Percentiles rank a stretch among this genome's conserved stretches.
These are phyloP conservation scores for Xanthia icteritia DNA, from an alignment of 2,888 invertebrate species.

Conservation along the genomic window DNA sequence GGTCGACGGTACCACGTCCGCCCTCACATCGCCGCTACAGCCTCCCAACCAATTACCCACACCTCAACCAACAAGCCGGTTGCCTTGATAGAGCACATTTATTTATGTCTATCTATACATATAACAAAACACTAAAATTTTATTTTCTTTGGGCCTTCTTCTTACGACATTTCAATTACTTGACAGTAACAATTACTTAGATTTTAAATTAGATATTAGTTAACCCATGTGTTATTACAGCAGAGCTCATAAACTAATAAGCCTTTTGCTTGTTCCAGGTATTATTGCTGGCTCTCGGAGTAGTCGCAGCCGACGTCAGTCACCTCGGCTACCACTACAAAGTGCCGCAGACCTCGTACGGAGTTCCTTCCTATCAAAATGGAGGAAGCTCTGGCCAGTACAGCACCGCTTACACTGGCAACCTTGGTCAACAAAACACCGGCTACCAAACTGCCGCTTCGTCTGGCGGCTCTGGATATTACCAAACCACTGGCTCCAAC, in stretches of 20 bases:
- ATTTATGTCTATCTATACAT: background rate
- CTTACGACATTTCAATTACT: background rate
- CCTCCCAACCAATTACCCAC: slow-evolving; percentile 21
- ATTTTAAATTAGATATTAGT: background rate
- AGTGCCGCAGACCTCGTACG: slow-evolving; percentile 84
- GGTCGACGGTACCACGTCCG: slow-evolving; percentile 41
- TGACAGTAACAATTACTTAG: background rate
- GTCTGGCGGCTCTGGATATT: slow-evolving; percentile 36
- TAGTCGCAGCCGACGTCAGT: slow-evolving; percentile 80
- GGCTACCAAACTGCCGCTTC: slow-evolving; percentile 26
- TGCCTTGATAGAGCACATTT: slow-evolving; percentile 14
- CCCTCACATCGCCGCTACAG: background rate
- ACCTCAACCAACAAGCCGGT: slow-evolving; percentile 24
- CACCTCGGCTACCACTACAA: slow-evolving; percentile 83
- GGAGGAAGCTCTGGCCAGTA: slow-evolving; percentile 68
- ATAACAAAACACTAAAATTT: background rate
- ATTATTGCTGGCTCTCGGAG: slow-evolving; percentile 75
- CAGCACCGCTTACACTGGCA: slow-evolving; percentile 62
- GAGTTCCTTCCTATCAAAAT: slow-evolving; percentile 79
- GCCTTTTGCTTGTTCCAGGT: slow-evolving; percentile 76
- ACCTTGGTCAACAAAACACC: slow-evolving; percentile 19
- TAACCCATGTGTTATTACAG: slow-evolving; percentile 7
- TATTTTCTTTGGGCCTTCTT: slow-evolving; percentile 1
- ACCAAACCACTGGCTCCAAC: slow-evolving; percentile 36
- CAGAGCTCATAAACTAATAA: slow-evolving; percentile 47